A percentile compares a stretch with the other conserved stretches of the same genome.
Evolutionary conservation across 1,140 invertebrate genomes (phyloP).

Genomic region (Meloidogyne hapla): DNA sequence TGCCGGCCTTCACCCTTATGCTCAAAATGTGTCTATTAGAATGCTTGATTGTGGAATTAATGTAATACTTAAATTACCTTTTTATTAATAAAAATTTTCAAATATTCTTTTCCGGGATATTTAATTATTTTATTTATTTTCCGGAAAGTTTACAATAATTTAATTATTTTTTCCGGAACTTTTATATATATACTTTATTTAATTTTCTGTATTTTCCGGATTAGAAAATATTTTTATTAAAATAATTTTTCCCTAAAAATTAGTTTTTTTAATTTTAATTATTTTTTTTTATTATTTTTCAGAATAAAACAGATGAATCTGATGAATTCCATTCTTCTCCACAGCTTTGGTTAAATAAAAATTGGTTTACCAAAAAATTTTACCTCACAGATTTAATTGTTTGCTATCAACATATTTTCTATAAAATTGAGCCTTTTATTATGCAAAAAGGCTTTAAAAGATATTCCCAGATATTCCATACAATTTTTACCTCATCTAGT

Average conservation of each 20-base stretch:
- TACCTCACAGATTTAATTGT: slow-evolving; percentile 24
- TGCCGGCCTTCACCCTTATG: slow-evolving; percentile 26
- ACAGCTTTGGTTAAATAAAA: slow-evolving; percentile 19
- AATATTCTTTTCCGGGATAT: too few relatives aligned
- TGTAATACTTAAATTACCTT: neutral
- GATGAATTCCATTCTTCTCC: slow-evolving; percentile 39
- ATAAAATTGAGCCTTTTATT: slow-evolving; percentile 30
- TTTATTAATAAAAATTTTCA: too few relatives aligned
- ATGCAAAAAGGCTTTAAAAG: slow-evolving; percentile 28
- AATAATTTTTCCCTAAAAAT: too few relatives aligned
- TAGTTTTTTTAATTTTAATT: neutral
- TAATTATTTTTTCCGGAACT: too few relatives aligned
- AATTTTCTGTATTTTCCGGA: too few relatives aligned
- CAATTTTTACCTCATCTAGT: slow-evolving; percentile 25
- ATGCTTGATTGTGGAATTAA: slow-evolving; percentile 43
- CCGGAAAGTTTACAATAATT: too few relatives aligned
- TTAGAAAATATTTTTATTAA: too few relatives aligned
- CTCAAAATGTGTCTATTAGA: slow-evolving; percentile 23
- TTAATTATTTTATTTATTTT: too few relatives aligned
- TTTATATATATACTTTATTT: too few relatives aligned
- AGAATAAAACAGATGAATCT: slow-evolving; percentile 20
- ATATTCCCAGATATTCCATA: slow-evolving; percentile 26
- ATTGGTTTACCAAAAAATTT: slow-evolving; percentile 26
- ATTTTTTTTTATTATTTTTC: neutral
- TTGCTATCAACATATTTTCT: slow-evolving; percentile 37